Percentiles rank a stretch among this genome's conserved stretches.
Evolutionary conservation across 2,888 invertebrate species (phyloP).

Genomic region (Oxystoma pomonae): DNA sequence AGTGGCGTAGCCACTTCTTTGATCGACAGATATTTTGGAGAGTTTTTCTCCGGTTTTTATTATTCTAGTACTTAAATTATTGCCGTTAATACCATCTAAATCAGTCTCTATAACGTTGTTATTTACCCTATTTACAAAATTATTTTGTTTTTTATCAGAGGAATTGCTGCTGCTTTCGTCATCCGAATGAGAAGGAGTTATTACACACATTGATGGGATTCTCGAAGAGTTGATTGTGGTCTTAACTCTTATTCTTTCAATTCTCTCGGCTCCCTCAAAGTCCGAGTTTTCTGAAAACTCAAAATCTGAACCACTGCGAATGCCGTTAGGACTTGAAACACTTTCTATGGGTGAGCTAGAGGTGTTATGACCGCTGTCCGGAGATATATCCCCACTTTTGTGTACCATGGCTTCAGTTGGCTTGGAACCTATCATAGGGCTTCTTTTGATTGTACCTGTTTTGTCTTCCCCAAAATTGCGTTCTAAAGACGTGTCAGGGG

Average conservation of each 20-base stretch:
- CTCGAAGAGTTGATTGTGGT: slow-evolving; percentile 83
- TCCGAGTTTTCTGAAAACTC: slow-evolving; percentile 86
- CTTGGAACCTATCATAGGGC: slow-evolving; percentile 45
- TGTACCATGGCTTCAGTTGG: slow-evolving; percentile 58
- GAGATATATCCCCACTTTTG: slow-evolving; percentile 69
- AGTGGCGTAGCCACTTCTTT: slow-evolving; percentile 44
- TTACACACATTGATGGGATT: slow-evolving; percentile 90
- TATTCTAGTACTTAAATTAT: slow-evolving; percentile 27
- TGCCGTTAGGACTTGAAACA: slow-evolving; percentile 65
- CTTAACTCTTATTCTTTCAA: slow-evolving; percentile 80
- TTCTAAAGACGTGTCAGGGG: slow-evolving; percentile 51
- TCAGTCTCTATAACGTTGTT: slow-evolving; percentile 25
- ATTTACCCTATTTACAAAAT: slow-evolving; percentile 14
- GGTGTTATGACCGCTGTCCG: slow-evolving; percentile 77
- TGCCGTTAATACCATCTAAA: slow-evolving; percentile 27
- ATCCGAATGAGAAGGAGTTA: slow-evolving; percentile 83
- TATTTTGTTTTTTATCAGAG: slow-evolving; percentile 27
- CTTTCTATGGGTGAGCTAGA: slow-evolving; percentile 77
- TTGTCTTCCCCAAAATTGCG: slow-evolving; percentile 41
- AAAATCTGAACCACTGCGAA: slow-evolving; percentile 68
- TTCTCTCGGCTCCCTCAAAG: slow-evolving; percentile 81
- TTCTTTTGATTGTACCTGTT: slow-evolving; percentile 47
- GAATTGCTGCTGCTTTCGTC: slow-evolving; percentile 63
- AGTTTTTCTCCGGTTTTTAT: slow-evolving; percentile 33
- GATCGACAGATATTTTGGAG: slow-evolving; percentile 42